These are phyloP conservation scores for Artibeus jamaicensis DNA, from an alignment of 2,797 vertebrate species.

Conservation along the genomic window DNA sequence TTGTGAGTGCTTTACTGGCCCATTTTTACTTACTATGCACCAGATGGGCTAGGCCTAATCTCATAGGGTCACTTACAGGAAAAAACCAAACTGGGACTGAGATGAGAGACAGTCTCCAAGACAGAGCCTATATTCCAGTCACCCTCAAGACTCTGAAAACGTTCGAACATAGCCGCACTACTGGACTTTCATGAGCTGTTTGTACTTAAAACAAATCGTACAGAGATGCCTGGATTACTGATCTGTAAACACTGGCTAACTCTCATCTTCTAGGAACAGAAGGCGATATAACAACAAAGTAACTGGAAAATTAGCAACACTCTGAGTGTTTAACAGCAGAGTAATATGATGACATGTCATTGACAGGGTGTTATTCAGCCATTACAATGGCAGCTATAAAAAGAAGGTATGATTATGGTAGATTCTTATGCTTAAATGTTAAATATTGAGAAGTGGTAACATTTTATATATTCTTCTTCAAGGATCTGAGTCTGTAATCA, in stretches of 20 bases:
- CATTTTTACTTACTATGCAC: neutral
- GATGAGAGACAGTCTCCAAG: neutral
- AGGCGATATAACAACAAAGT: neutral
- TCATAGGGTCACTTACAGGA: neutral
- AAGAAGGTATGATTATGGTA: neutral
- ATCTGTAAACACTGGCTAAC: neutral
- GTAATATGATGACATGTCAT: neutral
- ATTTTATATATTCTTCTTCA: neutral
- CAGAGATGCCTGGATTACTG: neutral
- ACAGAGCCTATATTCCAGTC: neutral
- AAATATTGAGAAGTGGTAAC: neutral
- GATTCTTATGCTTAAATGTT: neutral
- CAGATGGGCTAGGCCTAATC: neutral
- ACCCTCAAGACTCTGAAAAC: neutral
- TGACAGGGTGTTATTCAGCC: neutral
- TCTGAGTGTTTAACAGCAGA: neutral
- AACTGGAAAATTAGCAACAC: neutral
- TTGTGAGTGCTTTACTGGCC: neutral
- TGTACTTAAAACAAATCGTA: neutral
- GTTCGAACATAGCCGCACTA: fast-evolving
- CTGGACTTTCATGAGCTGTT: neutral
- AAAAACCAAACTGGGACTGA: neutral
- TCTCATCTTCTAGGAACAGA: neutral
- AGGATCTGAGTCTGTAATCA: neutral
- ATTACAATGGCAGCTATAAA: neutral